Evolutionary conservation across 1,140 invertebrate species (phyloP).

Genomic region (Leptopilina boulardi): DNA sequence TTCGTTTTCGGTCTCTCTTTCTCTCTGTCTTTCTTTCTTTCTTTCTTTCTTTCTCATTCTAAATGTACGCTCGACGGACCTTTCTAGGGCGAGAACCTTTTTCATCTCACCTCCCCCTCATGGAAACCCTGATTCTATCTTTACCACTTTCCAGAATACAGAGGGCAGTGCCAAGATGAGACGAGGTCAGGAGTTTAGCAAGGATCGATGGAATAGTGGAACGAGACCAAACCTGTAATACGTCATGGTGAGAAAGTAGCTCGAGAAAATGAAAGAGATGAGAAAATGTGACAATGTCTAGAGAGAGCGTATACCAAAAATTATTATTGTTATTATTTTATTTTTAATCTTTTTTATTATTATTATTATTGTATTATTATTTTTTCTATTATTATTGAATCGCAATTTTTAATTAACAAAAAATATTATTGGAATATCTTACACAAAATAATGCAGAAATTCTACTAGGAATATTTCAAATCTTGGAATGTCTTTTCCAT

Average conservation of each 20-base stretch:
- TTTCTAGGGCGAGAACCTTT: conserved; percentile 3
- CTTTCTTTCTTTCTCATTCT: no score
- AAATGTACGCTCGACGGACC: background rate
- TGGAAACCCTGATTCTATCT: background rate
- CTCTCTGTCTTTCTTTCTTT: no score
- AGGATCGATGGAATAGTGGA: conserved; percentile 28
- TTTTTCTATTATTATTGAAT: no score
- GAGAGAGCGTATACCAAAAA: background rate
- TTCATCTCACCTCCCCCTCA: background rate
- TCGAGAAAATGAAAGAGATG: background rate
- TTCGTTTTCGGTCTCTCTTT: conserved; percentile 4
- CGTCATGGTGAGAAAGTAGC: background rate
- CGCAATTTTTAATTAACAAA: no score
- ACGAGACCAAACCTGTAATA: conserved; percentile 13
- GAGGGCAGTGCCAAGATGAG: conserved; percentile 28
- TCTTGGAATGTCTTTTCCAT: no score
- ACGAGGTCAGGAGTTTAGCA: conserved; percentile 31
- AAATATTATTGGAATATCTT: no score
- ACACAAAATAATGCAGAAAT: no score
- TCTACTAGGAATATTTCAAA: no score
- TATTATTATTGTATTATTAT: no score
- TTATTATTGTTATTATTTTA: background rate
- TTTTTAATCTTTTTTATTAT: no score
- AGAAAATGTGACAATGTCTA: background rate
- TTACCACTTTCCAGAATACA: conserved; percentile 16